Evolutionary conservation across 37 sponge, comb jelly and placozoan species (phyloP).

Genomic region (Theonella swinhoei): DNA sequence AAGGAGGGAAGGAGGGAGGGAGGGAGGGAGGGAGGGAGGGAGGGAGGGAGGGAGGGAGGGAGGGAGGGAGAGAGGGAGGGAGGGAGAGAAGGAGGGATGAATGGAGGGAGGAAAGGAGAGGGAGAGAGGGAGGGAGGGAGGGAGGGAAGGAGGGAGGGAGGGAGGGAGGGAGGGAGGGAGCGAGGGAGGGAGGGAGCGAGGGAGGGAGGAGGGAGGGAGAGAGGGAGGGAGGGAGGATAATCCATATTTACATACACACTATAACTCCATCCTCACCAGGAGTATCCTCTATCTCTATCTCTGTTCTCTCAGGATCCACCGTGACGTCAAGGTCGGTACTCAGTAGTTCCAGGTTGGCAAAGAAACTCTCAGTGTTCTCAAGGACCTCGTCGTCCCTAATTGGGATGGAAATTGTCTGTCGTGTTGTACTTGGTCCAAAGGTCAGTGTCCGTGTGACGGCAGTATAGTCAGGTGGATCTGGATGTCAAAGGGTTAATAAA

Average conservation of each 20-base stretch:
- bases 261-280: no score
- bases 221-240: no score
- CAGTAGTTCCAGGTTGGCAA: neutral
- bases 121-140: slow-evolving; percentile 11
- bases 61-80: slow-evolving; percentile 1
- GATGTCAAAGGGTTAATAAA: no score
- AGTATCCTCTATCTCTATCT: no score
- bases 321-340: neutral
- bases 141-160: slow-evolving; percentile 10
- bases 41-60: slow-evolving; percentile 13
- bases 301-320: neutral
- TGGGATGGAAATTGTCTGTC: neutral
- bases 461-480: neutral
- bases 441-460: neutral
- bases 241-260: no score
- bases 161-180: no score
- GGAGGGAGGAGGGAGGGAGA: no score
- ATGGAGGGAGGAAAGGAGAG: no score
- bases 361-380: neutral
- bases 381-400: neutral
- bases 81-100: no score
- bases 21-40: neutral
- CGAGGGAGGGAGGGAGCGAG: no score
- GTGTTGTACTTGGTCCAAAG: neutral
- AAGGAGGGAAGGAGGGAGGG: neutral